Base-by-base conservation (phyloP, 2,888 invertebrate genomes). In the Hoplodrina ambigua region DNA sequence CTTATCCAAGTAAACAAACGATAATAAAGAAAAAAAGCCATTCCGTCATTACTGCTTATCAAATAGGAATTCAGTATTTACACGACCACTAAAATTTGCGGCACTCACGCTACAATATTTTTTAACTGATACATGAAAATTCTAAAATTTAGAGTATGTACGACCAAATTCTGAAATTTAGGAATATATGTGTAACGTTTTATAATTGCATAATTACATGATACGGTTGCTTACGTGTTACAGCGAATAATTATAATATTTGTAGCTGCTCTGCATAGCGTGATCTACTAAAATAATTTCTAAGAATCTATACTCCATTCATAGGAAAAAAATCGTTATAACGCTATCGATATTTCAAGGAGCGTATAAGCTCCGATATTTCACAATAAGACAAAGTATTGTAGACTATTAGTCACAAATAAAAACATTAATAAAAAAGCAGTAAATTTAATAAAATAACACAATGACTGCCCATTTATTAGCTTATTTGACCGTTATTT, bases 111-210 rank as follows among this genome's bases (percentile, higher is more conserved):
- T 52, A 49, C 55, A 46, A 65, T 56, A 64, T 41, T 30, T 49
- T 71, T 66, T 55, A 62, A 56, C 13, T 62, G 56, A 67, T 57
- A 69, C 66, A 30, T 65, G 33, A 67, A 66, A 71, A 19, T 54
- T 53, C n/a, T 61, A 17, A 62, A 53, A 65, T 44, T 11, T 41
- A 13, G 7, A 37, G 41, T 13, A 46, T 3, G 50, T 37, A 25
- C 37, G 58, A 57, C 13, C 4, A 46, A 46, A 46, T 46, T 46
- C 46, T 46, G 17, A 20, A 68, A 61, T 41, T 11, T 10, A 41
- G 8, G 13, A 19, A 46, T 3, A 44, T 37, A 25, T 30, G 56
- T 59, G 52, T 58, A 56, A 60, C 50, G 54, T 64, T 54, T 62
- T n/a, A 46, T 19, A 61, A 64, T 57, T 54, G 53, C 58, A 55